Evolutionary conservation across 2,797 vertebrate genomes (phyloP).

Genomic region (Psittacula derbiana): DNA sequence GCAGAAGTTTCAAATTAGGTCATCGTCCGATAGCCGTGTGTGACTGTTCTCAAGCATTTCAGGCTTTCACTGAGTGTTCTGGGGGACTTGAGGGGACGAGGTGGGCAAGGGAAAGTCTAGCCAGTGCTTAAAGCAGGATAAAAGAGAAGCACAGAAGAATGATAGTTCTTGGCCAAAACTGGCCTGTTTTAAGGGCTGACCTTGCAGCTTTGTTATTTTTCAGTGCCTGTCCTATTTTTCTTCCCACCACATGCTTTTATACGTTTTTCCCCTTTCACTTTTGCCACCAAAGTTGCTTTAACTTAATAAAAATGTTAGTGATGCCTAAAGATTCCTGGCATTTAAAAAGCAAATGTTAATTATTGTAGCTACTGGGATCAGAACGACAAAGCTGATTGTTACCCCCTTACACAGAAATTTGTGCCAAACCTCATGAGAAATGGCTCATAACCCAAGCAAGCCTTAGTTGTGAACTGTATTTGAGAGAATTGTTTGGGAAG

Average conservation of each 20-base stretch:
- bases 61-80: neutral
- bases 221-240: neutral
- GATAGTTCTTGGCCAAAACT: neutral
- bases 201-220: neutral
- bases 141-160: neutral
- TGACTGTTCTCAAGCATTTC: neutral
- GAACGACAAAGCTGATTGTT: neutral
- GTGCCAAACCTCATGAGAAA: neutral
- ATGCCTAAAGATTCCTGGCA: neutral
- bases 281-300: neutral
- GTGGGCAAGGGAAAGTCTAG: neutral
- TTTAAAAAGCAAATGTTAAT: neutral
- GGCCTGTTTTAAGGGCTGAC: neutral
- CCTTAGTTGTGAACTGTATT: neutral
- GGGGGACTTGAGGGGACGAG: neutral
- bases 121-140: neutral
- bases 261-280: neutral
- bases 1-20: conserved; percentile 60
- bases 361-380: neutral
- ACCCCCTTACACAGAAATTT: neutral
- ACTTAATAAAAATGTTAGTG: neutral
- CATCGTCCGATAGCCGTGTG: neutral
- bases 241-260: neutral
- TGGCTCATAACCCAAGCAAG: neutral
- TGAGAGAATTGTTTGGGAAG: neutral